Conservation (phyloP, 2,113 vertebrate species). For the Oryzias woworae region DNA sequence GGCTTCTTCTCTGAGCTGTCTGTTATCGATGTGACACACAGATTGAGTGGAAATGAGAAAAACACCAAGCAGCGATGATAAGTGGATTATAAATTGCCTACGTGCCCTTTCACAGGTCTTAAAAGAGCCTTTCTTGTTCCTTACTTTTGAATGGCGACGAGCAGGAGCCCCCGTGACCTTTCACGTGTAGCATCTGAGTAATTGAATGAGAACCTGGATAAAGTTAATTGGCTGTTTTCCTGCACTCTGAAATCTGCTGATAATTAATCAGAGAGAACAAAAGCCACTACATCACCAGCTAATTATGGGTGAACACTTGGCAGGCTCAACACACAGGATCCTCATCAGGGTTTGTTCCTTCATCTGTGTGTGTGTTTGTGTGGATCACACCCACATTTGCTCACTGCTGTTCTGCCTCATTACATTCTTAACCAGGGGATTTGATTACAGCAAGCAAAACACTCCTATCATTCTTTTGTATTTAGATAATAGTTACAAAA, state of each 20-base stretch:
- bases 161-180: slow-evolving; percentile 55
- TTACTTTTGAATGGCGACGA: slow-evolving; percentile 37
- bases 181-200: slow-evolving; percentile 41
- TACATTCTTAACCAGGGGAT: slow-evolving; percentile 34
- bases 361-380: slow-evolving; percentile 21
- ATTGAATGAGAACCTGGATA: slow-evolving; percentile 56
- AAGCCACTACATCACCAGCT: slow-evolving; percentile 62
- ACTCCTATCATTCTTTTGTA: slow-evolving; percentile 24
- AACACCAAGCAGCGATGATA: slow-evolving; percentile 38
- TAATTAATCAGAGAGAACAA: slow-evolving; percentile 72
- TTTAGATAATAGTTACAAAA: slow-evolving; percentile 33
- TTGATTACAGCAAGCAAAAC: slow-evolving; percentile 38
- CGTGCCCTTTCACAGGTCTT: slow-evolving; percentile 33
- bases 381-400: slow-evolving; percentile 9
- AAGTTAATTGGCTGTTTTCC: slow-evolving; percentile 64
- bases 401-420: slow-evolving; percentile 45
- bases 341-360: slow-evolving; percentile 20
- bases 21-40: slow-evolving; percentile 45
- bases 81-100: slow-evolving; percentile 61
- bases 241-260: slow-evolving; percentile 47
- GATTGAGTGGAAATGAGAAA: slow-evolving; percentile 48
- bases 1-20: slow-evolving; percentile 25
- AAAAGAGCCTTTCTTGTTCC: slow-evolving; percentile 27
- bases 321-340: slow-evolving; percentile 53
- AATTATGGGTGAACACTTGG: slow-evolving; percentile 71